phyloP scores from a whole-genome alignment of 2,797 vertebrate species.

The Helarctos malayanus region DNA sequence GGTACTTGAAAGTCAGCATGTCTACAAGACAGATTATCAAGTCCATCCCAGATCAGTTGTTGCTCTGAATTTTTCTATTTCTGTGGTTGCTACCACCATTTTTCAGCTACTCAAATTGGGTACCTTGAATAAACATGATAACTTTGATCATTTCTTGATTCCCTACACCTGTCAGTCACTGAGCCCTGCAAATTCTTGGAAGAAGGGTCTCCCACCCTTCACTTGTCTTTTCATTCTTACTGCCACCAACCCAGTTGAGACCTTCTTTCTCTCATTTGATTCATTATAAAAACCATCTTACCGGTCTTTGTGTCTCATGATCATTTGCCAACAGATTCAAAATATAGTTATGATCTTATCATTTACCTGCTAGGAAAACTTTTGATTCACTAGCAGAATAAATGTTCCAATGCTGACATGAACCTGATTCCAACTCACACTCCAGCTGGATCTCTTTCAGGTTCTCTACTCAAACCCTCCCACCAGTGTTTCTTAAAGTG shows the following conservation, averaged over 20 bases:
- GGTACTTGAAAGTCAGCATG: background rate
- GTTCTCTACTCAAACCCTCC: background rate
- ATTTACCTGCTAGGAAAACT: background rate
- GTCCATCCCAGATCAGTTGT: background rate
- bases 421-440: background rate
- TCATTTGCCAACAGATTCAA: conserved; percentile 11
- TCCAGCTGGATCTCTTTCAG: background rate
- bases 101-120: background rate
- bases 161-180: background rate
- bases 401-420: background rate
- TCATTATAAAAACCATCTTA: background rate
- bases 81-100: background rate
- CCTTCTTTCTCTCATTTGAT: background rate
- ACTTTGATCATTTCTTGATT: background rate
- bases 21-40: background rate
- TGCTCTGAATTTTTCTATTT: conserved; percentile 27
- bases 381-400: background rate
- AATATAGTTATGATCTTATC: background rate
- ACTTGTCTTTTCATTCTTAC: background rate
- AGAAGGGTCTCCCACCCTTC: background rate
- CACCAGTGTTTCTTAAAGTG: background rate
- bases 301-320: background rate
- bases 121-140: background rate
- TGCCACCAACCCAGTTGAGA: background rate
- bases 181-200: background rate